Base-by-base conservation (phyloP, 2,113 vertebrate genomes). In the Anguilla rostrata region DNA sequence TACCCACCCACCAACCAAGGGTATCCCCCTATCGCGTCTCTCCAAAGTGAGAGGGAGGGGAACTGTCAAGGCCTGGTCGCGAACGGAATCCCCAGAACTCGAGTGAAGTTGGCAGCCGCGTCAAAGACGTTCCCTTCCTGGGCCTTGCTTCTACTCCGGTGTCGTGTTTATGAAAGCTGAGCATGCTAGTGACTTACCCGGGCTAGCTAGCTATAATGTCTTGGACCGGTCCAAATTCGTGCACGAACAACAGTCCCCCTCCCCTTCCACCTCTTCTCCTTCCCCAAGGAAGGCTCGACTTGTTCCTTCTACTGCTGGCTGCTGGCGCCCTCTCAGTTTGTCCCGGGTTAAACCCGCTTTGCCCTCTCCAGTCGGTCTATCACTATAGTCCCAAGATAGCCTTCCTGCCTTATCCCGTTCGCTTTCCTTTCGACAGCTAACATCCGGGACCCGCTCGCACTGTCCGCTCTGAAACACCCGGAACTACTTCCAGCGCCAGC, bases 391-490 rank as follows among this genome's bases (percentile, higher is more conserved):
- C 93, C 93, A 92, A 93, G 86, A 86, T 91, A 89, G 75, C 91
- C 89, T 92, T 92, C 94, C 94, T 92, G 93, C 94, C 94, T 95
- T 94, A 92, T 92, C 91, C 91, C 87, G 94, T 94, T 94, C 91
- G 94, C 93, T 94, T 95, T 95, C 94, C 95, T 94, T 92, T 95
- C 90, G 90, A 92, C 90, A 88, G 93, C 92, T 92, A 95, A 95
- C 95, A 96, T 96, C 95, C 95, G 95, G 95, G 95, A 90, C 93
- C 92, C 91, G 93, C 78, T 88, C 82, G 89, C 86, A 66, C 80
- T 79, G 86, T 92, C 87, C 89, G 89, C 90, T 84, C 79, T 83
- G 66, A 91, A 90, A 88, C 88, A 91, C 88, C 93, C 93, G 94
- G 95, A 95, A 94, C 95, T 96, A 96, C 95, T 96, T 96, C 94